Base-by-base conservation (phyloP, 30 jellyfish, hydroid and myxozoan genomes). In the Cassiopea xamachana region DNA sequence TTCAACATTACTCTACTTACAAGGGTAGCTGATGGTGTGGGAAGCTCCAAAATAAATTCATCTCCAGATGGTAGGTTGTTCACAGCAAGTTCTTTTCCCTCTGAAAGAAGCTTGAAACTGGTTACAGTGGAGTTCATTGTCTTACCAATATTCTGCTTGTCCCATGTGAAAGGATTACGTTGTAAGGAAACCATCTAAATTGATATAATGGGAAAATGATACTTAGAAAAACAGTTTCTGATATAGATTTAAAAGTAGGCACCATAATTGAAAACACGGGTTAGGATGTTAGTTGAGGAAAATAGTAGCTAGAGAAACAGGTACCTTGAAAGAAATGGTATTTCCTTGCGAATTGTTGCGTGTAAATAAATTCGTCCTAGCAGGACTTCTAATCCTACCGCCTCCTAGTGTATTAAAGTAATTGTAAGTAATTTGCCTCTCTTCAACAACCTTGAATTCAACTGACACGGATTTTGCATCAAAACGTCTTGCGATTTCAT, bases 141-240 rank as follows among this genome's bases (percentile, higher is more conserved):
- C 44, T 51, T 77, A 13, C 90, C 94, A 18, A 77, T 79, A 60
- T 69, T 71, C 27, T 80, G 77, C 7, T 48, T 69, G 67, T 76
- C 90, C 94, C 87, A 79, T 7, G 76, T 64, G 68, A 51, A 55
- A 1, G 94, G 94, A 78, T 79, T 87, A 16, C 94, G 94, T 48
- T 46, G 44, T 73, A 87, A 49, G 19, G 90, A 69, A n/a, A 78
- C 70, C 90, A 87, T 87, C 94, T 87, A 0, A 48, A 86, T 18
- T 60, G 12, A 73, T 9, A 85, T 3, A 48, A 83, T 8, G 15
- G 45, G 39, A 7, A 16, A 12, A 44, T 43, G 58, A 43, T 0
- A 6, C 13, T 1, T 1, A 50, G 1, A 48, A 79, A n/a, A n/a
- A n/a, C n/a, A n/a, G n/a, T n/a, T n/a, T n/a, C n/a, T n/a, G n/a